Conservation (phyloP, 2,113 vertebrate species). For the Paratilapia polleni region DNA sequence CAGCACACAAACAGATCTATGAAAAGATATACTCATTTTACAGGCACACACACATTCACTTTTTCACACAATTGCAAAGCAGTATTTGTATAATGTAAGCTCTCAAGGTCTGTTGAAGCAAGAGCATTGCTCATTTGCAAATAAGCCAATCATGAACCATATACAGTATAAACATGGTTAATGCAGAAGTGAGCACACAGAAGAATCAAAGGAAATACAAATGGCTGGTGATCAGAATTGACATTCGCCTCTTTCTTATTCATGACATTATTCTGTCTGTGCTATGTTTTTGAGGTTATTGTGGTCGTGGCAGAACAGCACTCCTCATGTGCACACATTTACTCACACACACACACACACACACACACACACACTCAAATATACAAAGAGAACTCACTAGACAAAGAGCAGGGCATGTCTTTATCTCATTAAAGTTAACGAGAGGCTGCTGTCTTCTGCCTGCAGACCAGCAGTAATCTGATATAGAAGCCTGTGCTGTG, state of each 20-base stretch:
- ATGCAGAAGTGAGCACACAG: neutral
- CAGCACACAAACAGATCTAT: constrained; percentile 58
- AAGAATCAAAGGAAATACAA: constrained; percentile 64
- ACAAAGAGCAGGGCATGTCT: constrained; percentile 72
- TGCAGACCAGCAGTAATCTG: constrained; percentile 68
- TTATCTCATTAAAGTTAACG: constrained; percentile 78
- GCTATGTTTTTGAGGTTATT: constrained; percentile 42
- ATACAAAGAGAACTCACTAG: constrained; percentile 54
- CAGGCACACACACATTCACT: neutral
- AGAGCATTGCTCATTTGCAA: constrained; percentile 57
- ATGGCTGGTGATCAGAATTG: constrained; percentile 47
- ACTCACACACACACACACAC: neutral
- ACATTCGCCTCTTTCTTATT: constrained; percentile 45
- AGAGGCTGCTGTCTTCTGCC: constrained; percentile 73
- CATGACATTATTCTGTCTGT: constrained; percentile 36
- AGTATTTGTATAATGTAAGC: constrained; percentile 46
- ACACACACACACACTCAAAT: constrained; percentile 20
- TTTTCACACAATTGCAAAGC: constrained; percentile 38
- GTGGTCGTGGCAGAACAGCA: constrained; percentile 14
- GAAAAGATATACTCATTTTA: constrained; percentile 46
- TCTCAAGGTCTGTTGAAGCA: constrained; percentile 65
- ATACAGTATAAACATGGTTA: constrained; percentile 24
- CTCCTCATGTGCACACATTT: constrained; percentile 14
- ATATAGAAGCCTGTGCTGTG: constrained; percentile 44
- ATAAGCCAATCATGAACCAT: constrained; percentile 35